These are phyloP conservation scores for Zosterops pallidus DNA, from an alignment of 2,113 vertebrate genomes.

Conservation along the genomic window DNA sequence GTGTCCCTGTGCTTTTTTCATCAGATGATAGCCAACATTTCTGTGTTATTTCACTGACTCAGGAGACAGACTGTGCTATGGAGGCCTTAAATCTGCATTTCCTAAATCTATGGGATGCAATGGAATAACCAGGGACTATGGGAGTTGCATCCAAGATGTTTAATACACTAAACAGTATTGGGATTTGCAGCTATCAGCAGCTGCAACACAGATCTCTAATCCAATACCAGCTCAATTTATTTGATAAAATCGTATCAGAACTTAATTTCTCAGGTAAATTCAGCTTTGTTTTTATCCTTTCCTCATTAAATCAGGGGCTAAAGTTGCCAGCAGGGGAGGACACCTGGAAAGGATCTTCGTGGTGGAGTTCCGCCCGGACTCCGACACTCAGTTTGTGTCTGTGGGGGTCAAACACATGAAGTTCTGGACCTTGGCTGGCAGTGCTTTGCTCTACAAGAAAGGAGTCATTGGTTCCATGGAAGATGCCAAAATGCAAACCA, in stretches of 20 bases:
- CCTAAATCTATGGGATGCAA: background rate
- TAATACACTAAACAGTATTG: background rate
- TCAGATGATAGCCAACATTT: background rate
- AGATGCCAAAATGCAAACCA: slow-evolving; percentile 94
- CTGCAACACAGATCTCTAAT: background rate
- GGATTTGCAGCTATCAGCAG: background rate
- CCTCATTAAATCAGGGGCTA: slow-evolving; percentile 78
- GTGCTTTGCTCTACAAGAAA: slow-evolving; percentile 92
- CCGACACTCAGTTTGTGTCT: slow-evolving; percentile 95
- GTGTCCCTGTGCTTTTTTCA: background rate
- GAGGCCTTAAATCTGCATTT: background rate
- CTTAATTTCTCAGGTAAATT: background rate
- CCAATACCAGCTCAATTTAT: background rate
- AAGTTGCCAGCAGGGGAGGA: slow-evolving; percentile 87
- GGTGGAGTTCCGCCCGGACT: slow-evolving; percentile 94
- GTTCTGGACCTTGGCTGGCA: slow-evolving; percentile 97
- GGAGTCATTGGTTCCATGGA: slow-evolving; percentile 91
- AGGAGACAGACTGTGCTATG: background rate
- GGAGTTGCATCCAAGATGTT: background rate
- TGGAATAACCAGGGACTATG: background rate
- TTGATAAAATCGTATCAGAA: background rate
- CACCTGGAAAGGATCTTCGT: slow-evolving; percentile 94
- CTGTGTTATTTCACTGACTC: background rate
- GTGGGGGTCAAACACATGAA: slow-evolving; percentile 98
- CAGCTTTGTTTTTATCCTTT: slow-evolving; percentile 12